Evolutionary conservation across 2,888 invertebrate species (phyloP), one percentile per base, ranked within the genome.

Genomic region (Xylota sylvarum): DNA sequence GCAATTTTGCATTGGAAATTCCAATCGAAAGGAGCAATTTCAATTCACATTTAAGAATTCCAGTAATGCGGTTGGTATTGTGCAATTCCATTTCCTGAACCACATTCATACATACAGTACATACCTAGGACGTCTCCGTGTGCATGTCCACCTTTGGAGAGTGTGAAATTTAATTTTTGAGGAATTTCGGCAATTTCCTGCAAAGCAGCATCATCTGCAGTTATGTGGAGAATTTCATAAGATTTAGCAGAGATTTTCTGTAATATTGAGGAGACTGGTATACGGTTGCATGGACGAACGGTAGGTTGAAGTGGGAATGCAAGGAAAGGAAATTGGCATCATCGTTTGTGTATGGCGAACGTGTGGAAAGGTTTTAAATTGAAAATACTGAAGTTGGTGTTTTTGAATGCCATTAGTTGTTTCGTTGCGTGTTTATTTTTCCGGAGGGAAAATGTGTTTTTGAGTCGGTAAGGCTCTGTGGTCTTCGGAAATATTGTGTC

Each of bases 131-230:
- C 50, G 55, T 17, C 27, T 55, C 50, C 76, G 74, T 43, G 76
- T 76, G 72, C 72, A 50, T 77, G 50, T 69, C 65, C 43, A 77
- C 50, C 79, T 69, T 72, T 62, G 60, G 82, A 64, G 60, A 78
- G 80, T 84, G 70, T 83, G 83, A 62, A 79, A 82, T 82, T 67
- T 69, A 77, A 82, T 86, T 85, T 84, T 84, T 88, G 76, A 76
- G 86, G 86, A 82, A 86, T 86, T 86, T 86, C 40, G 86, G 82
- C 67, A 86, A 86, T 86, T 86, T 78, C 52, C 67, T 77, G 9
- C 37, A 52, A 14, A 60, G 67, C 40, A 70, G 35, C n/a, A 55
- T 72, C 73, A 73, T 64, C 35, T 82, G 69, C 67, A 86, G 86
- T 32, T 77, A 86, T 86, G 77, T 60, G 73, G 7, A 48, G 77